Conservation (phyloP, 2,888 invertebrate genomes). For the Zaprionus lineosus region DNA sequence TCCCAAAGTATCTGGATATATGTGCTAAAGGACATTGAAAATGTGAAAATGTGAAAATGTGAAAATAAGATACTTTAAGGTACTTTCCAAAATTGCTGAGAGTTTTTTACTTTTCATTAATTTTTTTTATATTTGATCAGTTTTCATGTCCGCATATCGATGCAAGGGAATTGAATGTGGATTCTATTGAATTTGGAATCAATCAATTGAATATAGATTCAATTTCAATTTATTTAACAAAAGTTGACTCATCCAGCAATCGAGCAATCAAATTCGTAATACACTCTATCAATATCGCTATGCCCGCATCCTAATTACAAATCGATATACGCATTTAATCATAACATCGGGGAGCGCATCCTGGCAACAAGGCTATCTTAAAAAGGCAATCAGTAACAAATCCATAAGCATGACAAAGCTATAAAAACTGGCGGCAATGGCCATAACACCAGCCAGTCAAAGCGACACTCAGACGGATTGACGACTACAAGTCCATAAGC, state of each 20-base stretch:
- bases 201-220: slow-evolving; percentile 26
- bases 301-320: slow-evolving; percentile 47
- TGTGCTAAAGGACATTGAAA: too few species aligned
- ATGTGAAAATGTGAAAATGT: too few species aligned
- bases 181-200: slow-evolving; percentile 2
- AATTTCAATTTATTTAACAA: slow-evolving; percentile 35
- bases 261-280: slow-evolving; percentile 39
- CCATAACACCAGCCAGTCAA: slow-evolving; percentile 27
- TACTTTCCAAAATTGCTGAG: too few species aligned
- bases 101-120: neutral
- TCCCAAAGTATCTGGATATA: too few species aligned
- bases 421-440: slow-evolving; percentile 55
- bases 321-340: slow-evolving; percentile 67
- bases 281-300: slow-evolving; percentile 18
- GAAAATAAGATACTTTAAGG: too few species aligned
- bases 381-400: slow-evolving; percentile 69
- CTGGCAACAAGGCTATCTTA: slow-evolving; percentile 49
- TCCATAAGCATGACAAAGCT: slow-evolving; percentile 72
- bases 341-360: slow-evolving; percentile 36
- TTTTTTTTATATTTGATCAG: neutral
- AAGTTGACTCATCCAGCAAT: slow-evolving; percentile 33
- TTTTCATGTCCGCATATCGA: too few species aligned
- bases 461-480: slow-evolving; percentile 2
- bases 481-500: slow-evolving; percentile 30
- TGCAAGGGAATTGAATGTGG: slow-evolving; percentile 1